Conservation (phyloP, 2,888 invertebrate genomes). For the Trichogramma dendrolimi region DNA sequence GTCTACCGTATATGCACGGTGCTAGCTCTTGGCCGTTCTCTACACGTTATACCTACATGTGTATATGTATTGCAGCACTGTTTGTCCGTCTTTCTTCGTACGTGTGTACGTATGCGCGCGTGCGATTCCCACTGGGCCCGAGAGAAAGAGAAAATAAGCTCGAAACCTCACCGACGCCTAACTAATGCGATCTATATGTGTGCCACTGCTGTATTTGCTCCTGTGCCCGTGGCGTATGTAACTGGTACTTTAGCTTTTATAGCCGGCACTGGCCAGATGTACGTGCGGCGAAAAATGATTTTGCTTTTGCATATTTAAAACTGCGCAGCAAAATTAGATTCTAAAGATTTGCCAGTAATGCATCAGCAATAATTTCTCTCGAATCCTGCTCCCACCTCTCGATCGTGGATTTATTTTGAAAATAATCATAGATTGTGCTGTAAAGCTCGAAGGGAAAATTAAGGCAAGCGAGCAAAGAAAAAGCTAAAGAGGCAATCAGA, state of each 20-base stretch:
- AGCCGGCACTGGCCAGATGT: not conserved
- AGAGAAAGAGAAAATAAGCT: not conserved
- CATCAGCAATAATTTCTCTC: too few relatives aligned
- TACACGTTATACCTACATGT: too few relatives aligned
- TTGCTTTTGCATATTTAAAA: slow-evolving; percentile 16
- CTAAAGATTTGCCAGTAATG: not conserved
- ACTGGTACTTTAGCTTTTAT: not conserved
- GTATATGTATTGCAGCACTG: too few relatives aligned
- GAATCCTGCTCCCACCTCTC: too few relatives aligned
- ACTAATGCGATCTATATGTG: not conserved
- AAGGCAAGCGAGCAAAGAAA: too few relatives aligned
- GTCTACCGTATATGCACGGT: slow-evolving; percentile 17
- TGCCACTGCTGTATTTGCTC: not conserved
- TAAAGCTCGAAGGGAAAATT: too few relatives aligned
- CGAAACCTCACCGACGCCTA: not conserved
- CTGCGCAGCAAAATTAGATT: slow-evolving; percentile 6
- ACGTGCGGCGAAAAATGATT: slow-evolving; percentile 26
- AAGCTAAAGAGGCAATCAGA: too few relatives aligned
- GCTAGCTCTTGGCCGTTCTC: not conserved
- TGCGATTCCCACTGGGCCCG: not conserved
- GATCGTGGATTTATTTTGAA: too few relatives aligned
- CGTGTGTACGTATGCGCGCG: too few relatives aligned
- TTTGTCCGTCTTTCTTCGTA: too few relatives aligned
- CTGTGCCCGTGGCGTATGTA: not conserved
- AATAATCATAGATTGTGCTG: too few relatives aligned